A percentile compares a stretch with the other conserved stretches of the same genome.
Evolutionary conservation across 2,888 invertebrate genomes (phyloP).

Genomic region (Archips crataeganus): DNA sequence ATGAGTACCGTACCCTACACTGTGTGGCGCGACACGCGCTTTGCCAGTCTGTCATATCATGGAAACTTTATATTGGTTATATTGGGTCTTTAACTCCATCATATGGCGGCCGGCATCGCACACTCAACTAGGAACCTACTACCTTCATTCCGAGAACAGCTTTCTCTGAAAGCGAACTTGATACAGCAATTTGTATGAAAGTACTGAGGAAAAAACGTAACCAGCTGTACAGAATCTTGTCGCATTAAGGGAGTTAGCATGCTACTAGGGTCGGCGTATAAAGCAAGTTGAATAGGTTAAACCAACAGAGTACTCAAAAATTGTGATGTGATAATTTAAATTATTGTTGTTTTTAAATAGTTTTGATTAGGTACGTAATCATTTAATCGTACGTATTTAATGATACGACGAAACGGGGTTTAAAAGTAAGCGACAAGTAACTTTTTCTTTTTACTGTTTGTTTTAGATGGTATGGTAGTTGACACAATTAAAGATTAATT

Average conservation of each 20-base stretch:
- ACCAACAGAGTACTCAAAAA: background rate
- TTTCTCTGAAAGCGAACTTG: conserved; percentile 29
- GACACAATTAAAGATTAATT: background rate
- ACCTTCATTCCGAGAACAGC: conserved; percentile 19
- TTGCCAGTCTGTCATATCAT: too few species aligned
- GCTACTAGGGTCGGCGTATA: background rate
- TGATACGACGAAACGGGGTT: background rate
- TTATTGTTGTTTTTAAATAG: background rate
- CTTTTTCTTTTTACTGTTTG: too few species aligned
- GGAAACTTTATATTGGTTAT: too few species aligned
- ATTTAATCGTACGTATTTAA: too few species aligned
- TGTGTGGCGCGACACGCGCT: too few species aligned
- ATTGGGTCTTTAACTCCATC: background rate
- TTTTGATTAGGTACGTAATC: too few species aligned
- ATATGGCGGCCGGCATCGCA: conserved; percentile 8
- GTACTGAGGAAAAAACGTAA: conserved; percentile 1
- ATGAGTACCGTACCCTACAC: too few species aligned
- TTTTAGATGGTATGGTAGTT: too few species aligned
- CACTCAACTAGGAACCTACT: background rate
- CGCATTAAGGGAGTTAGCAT: background rate
- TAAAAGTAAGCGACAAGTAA: too few species aligned
- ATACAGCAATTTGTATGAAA: background rate
- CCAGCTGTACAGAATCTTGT: background rate
- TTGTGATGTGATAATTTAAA: background rate
- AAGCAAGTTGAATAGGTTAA: background rate